These are phyloP conservation scores for Acrocephalus arundinaceus DNA, from an alignment of 2,113 vertebrate species.

Conservation along the genomic window DNA sequence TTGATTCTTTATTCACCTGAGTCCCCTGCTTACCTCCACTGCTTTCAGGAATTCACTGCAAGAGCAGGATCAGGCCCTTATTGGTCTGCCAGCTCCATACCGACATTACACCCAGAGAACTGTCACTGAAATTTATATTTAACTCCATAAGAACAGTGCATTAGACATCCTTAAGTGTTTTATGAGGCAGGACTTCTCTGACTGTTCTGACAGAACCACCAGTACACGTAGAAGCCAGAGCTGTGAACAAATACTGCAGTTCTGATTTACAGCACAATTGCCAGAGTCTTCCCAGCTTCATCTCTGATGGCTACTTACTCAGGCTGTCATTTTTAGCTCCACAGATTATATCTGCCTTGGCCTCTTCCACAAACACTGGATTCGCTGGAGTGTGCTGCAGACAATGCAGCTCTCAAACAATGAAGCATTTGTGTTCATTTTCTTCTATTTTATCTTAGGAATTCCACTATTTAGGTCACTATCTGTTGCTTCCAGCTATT, in stretches of 20 bases:
- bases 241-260: conserved; percentile 20
- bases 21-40: background rate
- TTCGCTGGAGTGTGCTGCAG: conserved; percentile 49
- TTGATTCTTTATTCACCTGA: background rate
- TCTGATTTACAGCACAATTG: conserved; percentile 37
- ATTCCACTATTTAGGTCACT: conserved; percentile 68
- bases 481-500: conserved; percentile 60
- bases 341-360: conserved; percentile 35
- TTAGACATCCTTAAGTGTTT: background rate
- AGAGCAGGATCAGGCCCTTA: background rate
- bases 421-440: conserved; percentile 51
- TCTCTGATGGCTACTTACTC: conserved; percentile 26
- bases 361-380: conserved; percentile 36
- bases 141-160: background rate
- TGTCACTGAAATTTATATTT: background rate
- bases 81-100: background rate
- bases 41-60: background rate
- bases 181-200: conserved; percentile 5
- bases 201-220: background rate
- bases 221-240: background rate
- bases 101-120: background rate
- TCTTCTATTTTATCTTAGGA: conserved; percentile 47
- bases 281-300: background rate
- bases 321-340: conserved; percentile 28
- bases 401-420: conserved; percentile 43